Evolutionary conservation across 2,888 invertebrate genomes (phyloP).

Genomic region (Teleiodes luculella): DNA sequence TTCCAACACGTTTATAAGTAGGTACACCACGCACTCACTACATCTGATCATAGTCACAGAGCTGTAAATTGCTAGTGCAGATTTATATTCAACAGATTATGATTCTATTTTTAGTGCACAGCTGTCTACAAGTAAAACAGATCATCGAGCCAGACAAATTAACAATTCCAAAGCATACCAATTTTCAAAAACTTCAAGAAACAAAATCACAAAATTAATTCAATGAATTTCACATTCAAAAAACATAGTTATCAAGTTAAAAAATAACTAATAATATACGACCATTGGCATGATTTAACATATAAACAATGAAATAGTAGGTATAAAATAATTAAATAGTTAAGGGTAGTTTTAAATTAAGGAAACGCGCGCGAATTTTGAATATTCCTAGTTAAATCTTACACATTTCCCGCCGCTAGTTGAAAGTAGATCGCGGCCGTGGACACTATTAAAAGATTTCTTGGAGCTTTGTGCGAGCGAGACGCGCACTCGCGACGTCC

Average conservation of each 20-base stretch:
- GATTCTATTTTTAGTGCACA: constrained; percentile 54
- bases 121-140: constrained; percentile 9
- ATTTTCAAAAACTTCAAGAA: background rate
- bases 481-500: constrained; percentile 58
- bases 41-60: constrained; percentile 35
- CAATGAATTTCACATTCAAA: background rate
- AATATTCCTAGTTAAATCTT: constrained; percentile 49
- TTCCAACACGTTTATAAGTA: constrained; percentile 16
- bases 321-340: background rate
- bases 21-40: constrained; percentile 25
- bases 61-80: constrained; percentile 35
- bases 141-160: constrained; percentile 14
- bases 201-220: background rate
- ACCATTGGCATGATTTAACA: background rate
- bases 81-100: constrained; percentile 42
- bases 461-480: constrained; percentile 76
- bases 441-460: constrained; percentile 80
- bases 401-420: constrained; percentile 73
- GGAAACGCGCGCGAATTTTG: constrained; percentile 41
- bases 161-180: background rate
- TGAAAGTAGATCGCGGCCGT: constrained; percentile 79
- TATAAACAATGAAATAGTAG: background rate
- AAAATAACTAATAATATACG: background rate
- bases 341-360: constrained; percentile 15
- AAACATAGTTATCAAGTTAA: background rate